Evolutionary conservation across 2,113 vertebrate genomes (phyloP), one percentile per base, ranked within the genome.

Genomic region (Dissostichus mawsoni): DNA sequence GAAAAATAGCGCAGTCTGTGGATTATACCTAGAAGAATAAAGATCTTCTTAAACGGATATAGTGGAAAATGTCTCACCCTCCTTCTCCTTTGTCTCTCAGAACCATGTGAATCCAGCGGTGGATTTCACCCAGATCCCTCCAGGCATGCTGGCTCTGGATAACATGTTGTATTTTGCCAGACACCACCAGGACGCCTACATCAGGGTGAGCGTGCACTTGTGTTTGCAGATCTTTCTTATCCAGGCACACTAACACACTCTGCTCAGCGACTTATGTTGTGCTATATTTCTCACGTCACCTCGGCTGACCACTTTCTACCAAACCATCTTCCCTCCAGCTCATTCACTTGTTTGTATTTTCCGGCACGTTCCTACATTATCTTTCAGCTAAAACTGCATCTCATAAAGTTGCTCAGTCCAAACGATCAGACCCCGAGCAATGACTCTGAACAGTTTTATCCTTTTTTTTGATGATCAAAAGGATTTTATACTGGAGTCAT

Each of bases 101-200:
- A 99, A 99, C 81, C 97, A 99, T 5, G 98, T 99, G 84, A 99
- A 99, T 92, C 98, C 98, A 11, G 98, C 98, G 3, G 95, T 99
- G 96, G 98, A 99, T 93, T 99, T 99, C 79, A 99, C 97, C 0
- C 98, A 98, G 95, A 99, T 98, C 8, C 98, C 98, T 90, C 98
- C 98, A 2, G 98, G 98, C 78, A 99, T 99, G 98, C 81, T 99
- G 65, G 98, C 98, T 74, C 95, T 99, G 0, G 98, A 99, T 93
- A 98, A 99, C 88, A 99, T 99, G 98, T 91, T 99, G 33, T 99
- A 99, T 90, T 99, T 99, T 0, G 98, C 98, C 78, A 97, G 96
- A 77, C 96, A 99, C 82, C 97, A 99, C 63, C 98, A 99, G 88
- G 98, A 99, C 57, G 96, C 97, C 41, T 99, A 99, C 77, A 96